A percentile compares a stretch with the other conserved stretches of the same genome.
Evolutionary conservation across 2,797 vertebrate genomes (phyloP).

Genomic region (Coregonus suidteri): DNA sequence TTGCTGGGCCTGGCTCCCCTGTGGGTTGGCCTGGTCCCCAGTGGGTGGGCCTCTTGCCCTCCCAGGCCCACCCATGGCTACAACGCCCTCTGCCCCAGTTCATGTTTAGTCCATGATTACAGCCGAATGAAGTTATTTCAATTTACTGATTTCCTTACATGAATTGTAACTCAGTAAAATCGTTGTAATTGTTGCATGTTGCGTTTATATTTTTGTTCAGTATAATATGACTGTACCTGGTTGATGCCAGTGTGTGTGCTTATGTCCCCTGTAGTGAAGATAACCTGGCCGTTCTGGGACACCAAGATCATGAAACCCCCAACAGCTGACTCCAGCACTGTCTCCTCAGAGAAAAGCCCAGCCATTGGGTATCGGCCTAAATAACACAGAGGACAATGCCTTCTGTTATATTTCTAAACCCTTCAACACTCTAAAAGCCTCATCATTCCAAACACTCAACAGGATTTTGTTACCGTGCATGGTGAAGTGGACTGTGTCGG

Average conservation of each 20-base stretch:
- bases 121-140: too few species aligned
- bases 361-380: slow-evolving; percentile 7
- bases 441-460: background rate
- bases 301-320: slow-evolving; percentile 56
- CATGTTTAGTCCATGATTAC: too few species aligned
- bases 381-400: slow-evolving; percentile 19
- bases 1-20: too few species aligned
- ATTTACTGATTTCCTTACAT: too few species aligned
- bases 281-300: slow-evolving; percentile 50
- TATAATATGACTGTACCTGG: slow-evolving; percentile 46
- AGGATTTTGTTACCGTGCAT: background rate
- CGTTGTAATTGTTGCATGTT: too few species aligned
- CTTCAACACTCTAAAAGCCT: background rate
- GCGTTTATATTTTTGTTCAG: too few species aligned
- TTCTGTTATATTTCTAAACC: background rate
- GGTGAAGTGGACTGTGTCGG: slow-evolving; percentile 2
- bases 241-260: slow-evolving; percentile 51
- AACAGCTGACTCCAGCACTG: slow-evolving; percentile 39
- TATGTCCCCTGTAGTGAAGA: slow-evolving; percentile 51
- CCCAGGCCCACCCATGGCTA: too few species aligned
- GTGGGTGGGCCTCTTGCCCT: too few species aligned
- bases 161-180: too few species aligned
- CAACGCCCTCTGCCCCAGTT: too few species aligned
- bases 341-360: slow-evolving; percentile 22
- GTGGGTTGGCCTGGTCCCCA: too few species aligned